Evolutionary conservation across 1,140 invertebrate species (phyloP).

Genomic region (Planococcus citri): DNA sequence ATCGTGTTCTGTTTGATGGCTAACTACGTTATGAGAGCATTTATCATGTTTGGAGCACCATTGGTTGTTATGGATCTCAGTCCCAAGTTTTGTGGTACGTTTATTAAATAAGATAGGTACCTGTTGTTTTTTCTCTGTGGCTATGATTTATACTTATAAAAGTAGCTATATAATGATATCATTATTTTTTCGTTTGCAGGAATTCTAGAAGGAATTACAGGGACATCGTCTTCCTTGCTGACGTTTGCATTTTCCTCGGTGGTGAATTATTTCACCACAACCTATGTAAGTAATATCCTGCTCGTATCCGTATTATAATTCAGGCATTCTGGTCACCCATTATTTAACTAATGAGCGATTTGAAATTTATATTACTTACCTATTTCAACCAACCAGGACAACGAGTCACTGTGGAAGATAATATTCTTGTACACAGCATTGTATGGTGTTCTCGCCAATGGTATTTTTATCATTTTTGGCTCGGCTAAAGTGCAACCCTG

Average conservation of each 20-base stretch:
- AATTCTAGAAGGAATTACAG: neutral
- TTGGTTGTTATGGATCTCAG: neutral
- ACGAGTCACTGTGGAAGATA: neutral
- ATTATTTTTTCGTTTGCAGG: neutral
- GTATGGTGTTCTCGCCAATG: neutral
- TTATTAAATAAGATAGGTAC: no score
- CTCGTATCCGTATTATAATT: no score
- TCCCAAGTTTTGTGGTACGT: neutral
- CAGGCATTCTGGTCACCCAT: no score
- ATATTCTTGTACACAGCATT: no score
- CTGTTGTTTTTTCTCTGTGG: no score
- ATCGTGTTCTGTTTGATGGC: neutral
- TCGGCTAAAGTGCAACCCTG: neutral
- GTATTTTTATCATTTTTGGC: neutral
- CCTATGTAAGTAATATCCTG: no score
- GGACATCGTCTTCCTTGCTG: neutral
- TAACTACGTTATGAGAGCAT: neutral
- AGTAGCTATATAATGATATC: no score
- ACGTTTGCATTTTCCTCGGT: neutral
- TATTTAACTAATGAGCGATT: no score
- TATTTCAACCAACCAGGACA: no score
- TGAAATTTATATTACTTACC: no score
- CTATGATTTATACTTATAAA: no score
- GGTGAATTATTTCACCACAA: neutral
- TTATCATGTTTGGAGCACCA: neutral